Percentiles rank a stretch among this genome's conserved stretches.
Evolutionary conservation across 2,888 invertebrate genomes (phyloP).

Genomic region (Ornithoptera priamus): DNA sequence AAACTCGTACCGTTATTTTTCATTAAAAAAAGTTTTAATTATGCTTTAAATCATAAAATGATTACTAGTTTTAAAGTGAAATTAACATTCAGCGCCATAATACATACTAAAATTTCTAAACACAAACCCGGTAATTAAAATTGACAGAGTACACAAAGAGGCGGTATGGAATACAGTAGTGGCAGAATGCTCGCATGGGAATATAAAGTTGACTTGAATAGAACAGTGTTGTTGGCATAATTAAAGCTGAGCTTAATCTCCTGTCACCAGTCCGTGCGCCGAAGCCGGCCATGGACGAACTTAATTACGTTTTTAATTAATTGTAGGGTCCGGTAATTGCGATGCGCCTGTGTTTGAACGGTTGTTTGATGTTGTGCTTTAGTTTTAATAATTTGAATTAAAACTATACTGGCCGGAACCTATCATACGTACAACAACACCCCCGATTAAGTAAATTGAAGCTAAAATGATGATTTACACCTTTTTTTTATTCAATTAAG

Average conservation of each 20-base stretch:
- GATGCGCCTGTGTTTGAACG: constrained; percentile 29
- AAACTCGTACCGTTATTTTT: neutral
- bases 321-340: constrained; percentile 42
- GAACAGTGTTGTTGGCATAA: constrained; percentile 50
- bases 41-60: neutral
- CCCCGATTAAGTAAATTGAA: neutral
- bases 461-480: neutral
- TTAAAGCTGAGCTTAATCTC: constrained; percentile 73
- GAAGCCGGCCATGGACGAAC: constrained; percentile 45
- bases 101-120: constrained; percentile 14
- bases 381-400: constrained; percentile 26
- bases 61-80: neutral
- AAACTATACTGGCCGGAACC: neutral
- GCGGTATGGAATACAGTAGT: constrained; percentile 10
- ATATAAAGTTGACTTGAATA: constrained; percentile 49
- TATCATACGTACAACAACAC: neutral
- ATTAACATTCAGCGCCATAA: neutral
- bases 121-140: constrained; percentile 20
- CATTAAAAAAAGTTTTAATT: neutral
- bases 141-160: constrained; percentile 15
- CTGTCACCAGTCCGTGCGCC: constrained; percentile 59
- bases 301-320: constrained; percentile 71
- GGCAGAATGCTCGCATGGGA: constrained; percentile 27
- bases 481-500: no score
- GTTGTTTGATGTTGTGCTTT: constrained; percentile 24